These are phyloP conservation scores for Nannoperca obscura DNA, from an alignment of 2,797 vertebrate genomes.

Conservation along the genomic window DNA sequence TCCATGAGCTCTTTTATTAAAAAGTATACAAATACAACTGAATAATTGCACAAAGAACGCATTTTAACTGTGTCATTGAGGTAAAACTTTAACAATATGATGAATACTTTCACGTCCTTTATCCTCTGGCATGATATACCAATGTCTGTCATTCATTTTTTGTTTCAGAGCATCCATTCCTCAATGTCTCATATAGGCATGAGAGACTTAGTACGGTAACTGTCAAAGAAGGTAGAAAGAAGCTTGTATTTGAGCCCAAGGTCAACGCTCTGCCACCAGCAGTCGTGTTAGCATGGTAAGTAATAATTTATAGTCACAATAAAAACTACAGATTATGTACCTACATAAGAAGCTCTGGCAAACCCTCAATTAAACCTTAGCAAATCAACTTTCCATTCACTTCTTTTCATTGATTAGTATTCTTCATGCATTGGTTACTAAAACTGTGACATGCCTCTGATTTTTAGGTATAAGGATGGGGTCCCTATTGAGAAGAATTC, in stretches of 20 bases:
- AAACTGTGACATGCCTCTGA: background rate
- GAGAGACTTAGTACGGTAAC: slow-evolving; percentile 41
- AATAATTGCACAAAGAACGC: background rate
- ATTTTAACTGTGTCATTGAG: background rate
- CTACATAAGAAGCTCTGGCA: too few relatives aligned
- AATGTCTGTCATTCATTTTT: slow-evolving; percentile 24
- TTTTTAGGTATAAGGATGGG: slow-evolving; percentile 90
- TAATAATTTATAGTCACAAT: slow-evolving; percentile 10
- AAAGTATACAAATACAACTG: background rate
- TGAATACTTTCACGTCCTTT: background rate
- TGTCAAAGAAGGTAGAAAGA: slow-evolving; percentile 79
- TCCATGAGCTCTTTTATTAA: background rate
- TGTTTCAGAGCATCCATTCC: slow-evolving; percentile 88
- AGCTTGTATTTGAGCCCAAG: slow-evolving; percentile 83
- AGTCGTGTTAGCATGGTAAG: slow-evolving; percentile 85
- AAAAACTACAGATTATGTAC: background rate
- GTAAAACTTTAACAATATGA: background rate
- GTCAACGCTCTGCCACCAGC: slow-evolving; percentile 88
- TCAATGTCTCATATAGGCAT: slow-evolving; percentile 81
- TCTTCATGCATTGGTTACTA: background rate
- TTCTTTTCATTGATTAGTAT: background rate
- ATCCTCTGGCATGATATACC: background rate
- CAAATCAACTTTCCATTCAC: background rate
- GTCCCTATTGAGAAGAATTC: slow-evolving; percentile 83
- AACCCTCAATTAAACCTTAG: background rate